Evolutionary conservation across 2,113 vertebrate genomes (phyloP).

Genomic region (Panthera uncia): DNA sequence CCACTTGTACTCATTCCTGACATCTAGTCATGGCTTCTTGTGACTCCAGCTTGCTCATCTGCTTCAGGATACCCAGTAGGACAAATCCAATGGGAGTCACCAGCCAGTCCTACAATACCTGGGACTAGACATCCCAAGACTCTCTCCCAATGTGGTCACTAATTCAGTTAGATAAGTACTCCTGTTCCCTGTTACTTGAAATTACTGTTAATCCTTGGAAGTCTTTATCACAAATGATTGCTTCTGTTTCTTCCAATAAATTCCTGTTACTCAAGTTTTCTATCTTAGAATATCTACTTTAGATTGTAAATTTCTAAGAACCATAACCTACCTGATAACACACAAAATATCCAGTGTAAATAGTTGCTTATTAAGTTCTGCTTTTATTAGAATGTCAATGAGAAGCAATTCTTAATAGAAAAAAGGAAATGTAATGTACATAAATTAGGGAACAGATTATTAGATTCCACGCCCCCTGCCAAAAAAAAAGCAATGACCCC

Average conservation of each 20-base stretch:
- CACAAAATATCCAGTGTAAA: neutral
- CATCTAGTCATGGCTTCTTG: neutral
- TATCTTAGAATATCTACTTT: neutral
- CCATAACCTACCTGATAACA: neutral
- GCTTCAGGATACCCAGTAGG: neutral
- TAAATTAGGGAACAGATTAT: neutral
- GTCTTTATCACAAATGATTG: neutral
- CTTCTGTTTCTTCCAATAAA: neutral
- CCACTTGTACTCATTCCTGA: neutral
- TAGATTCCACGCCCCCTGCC: neutral
- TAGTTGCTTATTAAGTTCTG: neutral
- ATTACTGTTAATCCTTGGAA: neutral
- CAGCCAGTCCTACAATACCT: neutral
- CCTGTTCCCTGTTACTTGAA: neutral
- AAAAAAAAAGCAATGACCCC: neutral
- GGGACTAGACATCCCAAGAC: neutral
- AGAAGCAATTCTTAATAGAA: neutral
- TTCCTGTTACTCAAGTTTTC: neutral
- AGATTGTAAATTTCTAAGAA: neutral
- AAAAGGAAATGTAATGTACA: neutral
- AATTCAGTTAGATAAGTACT: neutral
- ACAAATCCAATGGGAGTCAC: neutral
- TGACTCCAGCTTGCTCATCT: neutral
- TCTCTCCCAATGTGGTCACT: neutral
- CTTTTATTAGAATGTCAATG: neutral